Percentiles rank a stretch among this genome's conserved stretches.
These are phyloP conservation scores for Drosophila trichaetosa DNA, from an alignment of 2,888 invertebrate species.

Conservation along the genomic window DNA sequence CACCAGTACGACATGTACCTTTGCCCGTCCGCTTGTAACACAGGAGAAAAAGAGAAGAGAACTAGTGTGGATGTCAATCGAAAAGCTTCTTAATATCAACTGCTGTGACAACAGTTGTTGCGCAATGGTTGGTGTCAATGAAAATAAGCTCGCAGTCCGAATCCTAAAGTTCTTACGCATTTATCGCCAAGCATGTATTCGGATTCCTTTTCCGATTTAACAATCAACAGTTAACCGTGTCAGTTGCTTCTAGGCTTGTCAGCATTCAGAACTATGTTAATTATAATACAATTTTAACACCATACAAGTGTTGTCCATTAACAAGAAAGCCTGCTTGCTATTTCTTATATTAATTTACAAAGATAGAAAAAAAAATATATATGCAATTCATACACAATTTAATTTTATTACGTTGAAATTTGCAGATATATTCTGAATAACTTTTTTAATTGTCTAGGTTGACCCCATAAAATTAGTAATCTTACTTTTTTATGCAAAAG, in stretches of 20 bases:
- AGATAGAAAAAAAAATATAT: not conserved
- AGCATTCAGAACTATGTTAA: not conserved
- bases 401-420: not conserved
- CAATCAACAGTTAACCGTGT: not conserved
- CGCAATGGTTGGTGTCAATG: not conserved
- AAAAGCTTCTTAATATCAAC: not conserved
- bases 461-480: not conserved
- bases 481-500: not conserved
- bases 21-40: not conserved
- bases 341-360: not conserved
- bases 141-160: not conserved
- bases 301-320: not conserved
- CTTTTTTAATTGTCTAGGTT: not conserved
- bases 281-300: not conserved
- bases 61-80: not conserved
- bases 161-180: not conserved
- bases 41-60: not conserved
- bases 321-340: not conserved
- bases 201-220: not conserved
- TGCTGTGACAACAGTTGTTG: not conserved
- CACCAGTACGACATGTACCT: slow-evolving; percentile 1
- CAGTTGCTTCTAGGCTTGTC: not conserved
- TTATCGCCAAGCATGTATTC: not conserved
- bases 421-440: not conserved
- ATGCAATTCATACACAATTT: not conserved